Base-by-base conservation (phyloP, 2,888 invertebrate genomes). In the Plusia festucae region DNA sequence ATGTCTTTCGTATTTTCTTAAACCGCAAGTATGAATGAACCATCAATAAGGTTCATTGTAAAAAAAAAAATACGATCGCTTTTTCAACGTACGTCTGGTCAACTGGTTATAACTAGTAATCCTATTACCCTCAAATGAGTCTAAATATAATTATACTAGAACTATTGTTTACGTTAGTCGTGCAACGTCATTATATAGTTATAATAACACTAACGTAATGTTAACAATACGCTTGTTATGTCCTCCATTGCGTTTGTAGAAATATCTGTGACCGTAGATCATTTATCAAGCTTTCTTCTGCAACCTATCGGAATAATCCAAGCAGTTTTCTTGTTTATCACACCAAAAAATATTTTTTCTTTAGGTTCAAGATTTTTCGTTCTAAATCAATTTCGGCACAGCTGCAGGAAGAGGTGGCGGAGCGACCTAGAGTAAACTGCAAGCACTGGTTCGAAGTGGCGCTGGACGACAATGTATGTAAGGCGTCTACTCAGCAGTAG, bases 111-210 rank as follows among this genome's bases (percentile, higher is more conserved):
- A 40, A 4, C 40, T 40, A n/a, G 40, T 40, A 40, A 40, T 40
- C 40, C 40, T 40, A n/a, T 40, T 40, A 34, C 34, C 40, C 40
- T 40, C 40, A n/a, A 40, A 40, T n/a, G n/a, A 40, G 40, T n/a
- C 40, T 40, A 40, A 40, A 40, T 40, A 40, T 40, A 40, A 6
- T 30, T 30, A 30, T 15, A 40, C n/a, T 40, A n/a, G 40, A 40
- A 40, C 40, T n/a, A 40, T n/a, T 40, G 40, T 40, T 40, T 40
- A 40, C 40, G 40, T 40, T n/a, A 40, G n/a, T 15, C 13, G 6
- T 40, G n/a, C 40, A n/a, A n/a, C 40, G 40, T 40, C 40, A 40
- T 40, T n/a, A 40, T 40, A 34, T 13, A 13, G 40, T 40, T 40
- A 40, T 40, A 40, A 40, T 40, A 40, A 24, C 52, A 52, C 24